These are phyloP conservation scores for Battus philenor DNA, from an alignment of 1,140 invertebrate genomes.

Conservation along the genomic window DNA sequence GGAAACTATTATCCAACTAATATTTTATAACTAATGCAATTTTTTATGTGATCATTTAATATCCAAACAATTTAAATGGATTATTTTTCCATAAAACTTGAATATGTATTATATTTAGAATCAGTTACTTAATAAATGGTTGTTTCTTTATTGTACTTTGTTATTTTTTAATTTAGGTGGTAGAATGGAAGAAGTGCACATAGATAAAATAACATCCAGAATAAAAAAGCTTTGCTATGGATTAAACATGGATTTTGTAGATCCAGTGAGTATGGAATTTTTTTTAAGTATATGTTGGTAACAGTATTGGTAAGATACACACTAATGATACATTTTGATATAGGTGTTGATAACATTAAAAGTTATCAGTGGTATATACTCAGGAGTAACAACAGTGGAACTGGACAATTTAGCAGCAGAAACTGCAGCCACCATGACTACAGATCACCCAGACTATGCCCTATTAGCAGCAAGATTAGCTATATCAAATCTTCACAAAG, in stretches of 20 bases:
- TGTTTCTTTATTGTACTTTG: no score
- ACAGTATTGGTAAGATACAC: background rate
- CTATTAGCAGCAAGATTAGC: constrained; percentile 96
- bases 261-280: constrained; percentile 84
- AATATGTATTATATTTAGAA: no score
- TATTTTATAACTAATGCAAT: no score
- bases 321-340: constrained; percentile 6
- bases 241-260: constrained; percentile 96
- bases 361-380: constrained; percentile 95
- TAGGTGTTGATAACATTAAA: constrained; percentile 90
- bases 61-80: no score
- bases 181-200: constrained; percentile 93
- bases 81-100: no score
- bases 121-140: no score
- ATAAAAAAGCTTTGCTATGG: constrained; percentile 97
- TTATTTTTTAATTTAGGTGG: no score
- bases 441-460: constrained; percentile 98
- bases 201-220: constrained; percentile 98
- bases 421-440: constrained; percentile 96
- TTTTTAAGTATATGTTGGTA: background rate
- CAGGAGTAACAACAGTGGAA: constrained; percentile 97
- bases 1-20: no score
- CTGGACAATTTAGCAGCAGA: constrained; percentile 98
- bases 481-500: constrained; percentile 98
- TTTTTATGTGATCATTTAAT: no score